Base-by-base conservation (phyloP, 2,888 invertebrate genomes). In the Endotricha flammealis region DNA sequence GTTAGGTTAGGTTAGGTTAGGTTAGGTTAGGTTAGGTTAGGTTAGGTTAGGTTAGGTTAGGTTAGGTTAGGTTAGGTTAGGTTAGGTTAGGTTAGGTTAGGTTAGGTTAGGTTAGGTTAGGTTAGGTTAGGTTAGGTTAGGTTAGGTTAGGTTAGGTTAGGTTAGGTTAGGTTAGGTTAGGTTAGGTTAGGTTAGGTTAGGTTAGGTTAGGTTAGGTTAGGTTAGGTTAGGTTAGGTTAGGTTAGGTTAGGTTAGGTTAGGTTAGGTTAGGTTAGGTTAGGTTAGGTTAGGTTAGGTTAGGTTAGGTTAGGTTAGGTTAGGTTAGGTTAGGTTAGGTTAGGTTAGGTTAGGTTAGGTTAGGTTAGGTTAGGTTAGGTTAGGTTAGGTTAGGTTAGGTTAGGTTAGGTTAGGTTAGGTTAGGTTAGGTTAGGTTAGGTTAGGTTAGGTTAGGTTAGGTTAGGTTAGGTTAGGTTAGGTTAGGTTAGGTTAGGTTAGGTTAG, bases 1-100 rank as follows among this genome's bases (percentile, higher is more conserved):
- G 23, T 23, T 23, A 23, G 23, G 23, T 38, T 42, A 42, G 42
- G 39, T 45, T 45, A 38, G 45, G 45, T 45, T 45, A 45, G 45
- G 45, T 47, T 47, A 42, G 44, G 44, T 48, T 47, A 42, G 44
- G 44, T 47, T 47, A 41, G 42, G 45, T 47, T 48, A 46, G 42
- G 42, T 42, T 46, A 42, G 42, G n/a, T n/a, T n/a, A n/a, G n/a
- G n/a, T n/a, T n/a, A n/a, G n/a, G n/a, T n/a, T n/a, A n/a, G n/a
- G n/a, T n/a, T n/a, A n/a, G n/a, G n/a, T n/a, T n/a, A n/a, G n/a
- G n/a, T n/a, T n/a, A n/a, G n/a, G n/a, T n/a, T n/a, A n/a, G n/a
- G n/a, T n/a, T n/a, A n/a, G n/a, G n/a, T n/a, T n/a, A n/a, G n/a
- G n/a, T n/a, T n/a, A n/a, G n/a, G n/a, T n/a, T n/a, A n/a, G n/a